Conservation (phyloP, 2,888 invertebrate species). For the Fragum whitleyi region DNA sequence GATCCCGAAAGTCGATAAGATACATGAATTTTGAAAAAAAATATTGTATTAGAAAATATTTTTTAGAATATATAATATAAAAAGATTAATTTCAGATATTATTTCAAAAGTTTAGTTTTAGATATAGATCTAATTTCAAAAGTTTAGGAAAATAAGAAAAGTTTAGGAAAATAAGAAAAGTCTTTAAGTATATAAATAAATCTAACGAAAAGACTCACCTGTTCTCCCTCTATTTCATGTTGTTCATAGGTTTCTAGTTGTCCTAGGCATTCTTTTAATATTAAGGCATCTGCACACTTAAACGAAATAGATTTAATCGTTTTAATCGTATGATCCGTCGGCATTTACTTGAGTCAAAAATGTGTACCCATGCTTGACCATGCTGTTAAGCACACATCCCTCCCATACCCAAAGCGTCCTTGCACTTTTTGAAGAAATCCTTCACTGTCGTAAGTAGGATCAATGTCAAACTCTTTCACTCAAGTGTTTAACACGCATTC, state of each 20-base stretch:
- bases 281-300: constrained; percentile 17
- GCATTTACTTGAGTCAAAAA: constrained; percentile 28
- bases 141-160: neutral
- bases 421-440: constrained; percentile 31
- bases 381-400: constrained; percentile 32
- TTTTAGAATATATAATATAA: neutral
- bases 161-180: neutral
- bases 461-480: constrained; percentile 11
- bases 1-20: neutral
- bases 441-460: constrained; percentile 31
- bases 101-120: neutral
- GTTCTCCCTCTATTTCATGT: constrained; percentile 23
- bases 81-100: neutral
- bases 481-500: neutral
- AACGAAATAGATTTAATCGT: constrained; percentile 25
- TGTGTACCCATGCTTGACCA: constrained; percentile 16
- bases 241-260: constrained; percentile 7
- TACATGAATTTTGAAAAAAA: neutral
- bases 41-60: neutral
- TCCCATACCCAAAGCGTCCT: constrained; percentile 34
- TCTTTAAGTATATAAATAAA: neutral
- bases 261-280: constrained; percentile 13
- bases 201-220: constrained; percentile 14
- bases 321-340: constrained; percentile 21
- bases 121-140: neutral